Evolutionary conservation across 2,888 invertebrate genomes (phyloP), one percentile per base, ranked within the genome.

Genomic region (Periphyllus acericola): DNA sequence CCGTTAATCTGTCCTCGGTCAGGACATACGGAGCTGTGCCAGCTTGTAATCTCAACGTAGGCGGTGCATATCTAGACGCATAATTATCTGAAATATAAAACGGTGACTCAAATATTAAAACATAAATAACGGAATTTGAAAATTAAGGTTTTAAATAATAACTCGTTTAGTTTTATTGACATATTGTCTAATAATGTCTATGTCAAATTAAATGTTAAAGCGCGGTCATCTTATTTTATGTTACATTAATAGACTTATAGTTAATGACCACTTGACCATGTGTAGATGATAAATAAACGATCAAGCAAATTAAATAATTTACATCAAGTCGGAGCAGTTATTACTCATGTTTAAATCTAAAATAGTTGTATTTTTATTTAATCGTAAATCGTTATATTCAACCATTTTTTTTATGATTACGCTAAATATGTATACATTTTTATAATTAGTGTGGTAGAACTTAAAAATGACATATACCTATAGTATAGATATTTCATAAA

Each of bases 1-100:
- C 93, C n/a, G 92, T 92, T 81, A 97, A 93, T 29, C 96, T 93
- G 3, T 93, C 92, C 52, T 93, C 92, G 0, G 95, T 94, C 90
- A 97, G 93, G 83, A 93, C 92, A 91, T 96, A 96, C 14, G 83
- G 68, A 34, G 80, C 84, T 14, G 86, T 78, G 34, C 89, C 87
- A 3, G 82, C 72, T 40, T 87, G 89, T 14, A 89, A 55, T 68
- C 90, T 80, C 29, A 89, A 75, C 25, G 89, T 89, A 3, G 90
- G 78, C 21, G 90, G 90, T 8, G 90, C 90, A 60, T 89, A 90
- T 46, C 90, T 79, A 79, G 89, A 89, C 21, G 75, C 84, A 21
- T 71, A 79, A 29, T 19, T 83, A 34, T 83, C 89, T 89, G 29
- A 19, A 78, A 84, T 21, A 83, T 1, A 36, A 21, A 72, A 79